phyloP scores from a whole-genome alignment of 1,140 invertebrate genomes.

The Bombus superbus region DNA sequence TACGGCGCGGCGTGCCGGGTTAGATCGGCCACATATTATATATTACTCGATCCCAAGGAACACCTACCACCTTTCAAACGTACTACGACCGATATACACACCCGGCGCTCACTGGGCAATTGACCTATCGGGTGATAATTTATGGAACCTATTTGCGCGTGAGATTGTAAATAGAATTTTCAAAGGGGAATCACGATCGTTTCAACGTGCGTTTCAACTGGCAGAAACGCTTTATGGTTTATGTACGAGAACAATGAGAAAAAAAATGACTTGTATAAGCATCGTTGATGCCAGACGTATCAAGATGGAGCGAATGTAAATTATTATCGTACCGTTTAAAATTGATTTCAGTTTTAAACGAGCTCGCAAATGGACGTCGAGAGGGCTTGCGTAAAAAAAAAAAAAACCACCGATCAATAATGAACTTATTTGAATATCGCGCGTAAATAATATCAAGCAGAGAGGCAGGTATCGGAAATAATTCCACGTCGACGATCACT shows the following conservation, averaged over 20 bases:
- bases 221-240: no score
- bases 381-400: not conserved
- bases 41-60: conserved; percentile 62
- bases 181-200: not conserved
- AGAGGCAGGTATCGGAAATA: not conserved
- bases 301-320: not conserved
- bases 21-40: conserved; percentile 73
- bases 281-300: not conserved
- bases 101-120: not conserved
- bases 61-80: conserved; percentile 8
- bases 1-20: conserved; percentile 73
- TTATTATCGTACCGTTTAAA: conserved; percentile 17
- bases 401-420: conserved; percentile 17
- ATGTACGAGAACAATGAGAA: not conserved
- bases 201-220: not conserved
- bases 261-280: not conserved
- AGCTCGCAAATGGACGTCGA: not conserved
- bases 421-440: conserved; percentile 21
- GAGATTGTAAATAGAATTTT: conserved; percentile 13
- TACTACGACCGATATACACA: not conserved
- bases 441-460: conserved; percentile 21
- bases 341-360: conserved; percentile 7
- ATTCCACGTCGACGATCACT: not conserved
- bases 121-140: conserved; percentile 16
- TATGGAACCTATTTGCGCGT: not conserved